Evolutionary conservation across 1,140 invertebrate genomes (phyloP), one percentile per base, ranked within the genome.

Genomic region (Macrocentrus cingulum): DNA sequence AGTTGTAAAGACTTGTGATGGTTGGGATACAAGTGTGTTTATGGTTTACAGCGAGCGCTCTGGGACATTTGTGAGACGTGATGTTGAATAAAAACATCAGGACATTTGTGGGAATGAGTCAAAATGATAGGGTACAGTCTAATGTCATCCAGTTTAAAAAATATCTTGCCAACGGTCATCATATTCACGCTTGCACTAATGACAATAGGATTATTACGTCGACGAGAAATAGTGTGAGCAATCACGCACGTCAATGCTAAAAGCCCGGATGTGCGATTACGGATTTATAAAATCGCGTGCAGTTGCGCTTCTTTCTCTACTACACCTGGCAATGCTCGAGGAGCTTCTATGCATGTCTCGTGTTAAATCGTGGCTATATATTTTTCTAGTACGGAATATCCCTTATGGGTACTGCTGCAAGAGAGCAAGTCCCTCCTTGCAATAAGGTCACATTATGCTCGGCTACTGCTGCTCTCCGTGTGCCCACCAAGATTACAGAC

Each of bases 391-490:
- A 22, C 29, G n/a, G 22, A 11, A 25, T 29, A 32, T 39, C 36
- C 36, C 36, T 39, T 25, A 48, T 3, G 45, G 18, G n/a, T 20
- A 48, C 9, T 13, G 16, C 6, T n/a, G n/a, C n/a, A n/a, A n/a
- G 18, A 20, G 15, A 45, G 19, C 8, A 48, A 48, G 45, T 11
- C 19, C 22, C 22, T 25, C 48, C 37, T 23, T 48, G 32, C 29
- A 48, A 56, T 46, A 59, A 59, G 56, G 56, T 59, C 56, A 44
- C 56, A 34, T 59, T 59, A 59, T 59, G 50, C 49, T 16, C 49
- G 41, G 22, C 45, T 32, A 6, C 48, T 34, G 5, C 25, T 50
- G 13, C 41, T 59, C 46, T 32, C 25, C 34, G 49, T 34, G 25
- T 29, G 25, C 39, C 20, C 32, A 16, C 18, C 32, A 59, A 54